phyloP scores from a whole-genome alignment of 2,797 vertebrate genomes.

The Cuculus canorus region DNA sequence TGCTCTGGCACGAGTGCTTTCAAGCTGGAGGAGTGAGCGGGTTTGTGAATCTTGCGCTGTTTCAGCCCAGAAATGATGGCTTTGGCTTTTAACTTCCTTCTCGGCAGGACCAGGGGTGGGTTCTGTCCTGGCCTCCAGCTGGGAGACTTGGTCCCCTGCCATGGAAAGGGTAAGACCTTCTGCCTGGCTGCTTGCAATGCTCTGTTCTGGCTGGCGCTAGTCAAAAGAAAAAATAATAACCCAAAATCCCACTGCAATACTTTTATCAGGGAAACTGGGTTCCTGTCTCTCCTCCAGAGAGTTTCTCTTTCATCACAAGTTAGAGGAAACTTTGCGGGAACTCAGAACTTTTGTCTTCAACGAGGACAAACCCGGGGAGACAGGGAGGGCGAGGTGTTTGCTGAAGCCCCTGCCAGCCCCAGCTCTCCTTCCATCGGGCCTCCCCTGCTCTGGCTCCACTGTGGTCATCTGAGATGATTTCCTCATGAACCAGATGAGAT shows the following conservation, averaged over 20 bases:
- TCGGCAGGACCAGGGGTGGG: not conserved
- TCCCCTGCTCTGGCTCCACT: rapidly evolving
- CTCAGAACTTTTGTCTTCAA: not conserved
- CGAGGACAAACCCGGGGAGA: not conserved
- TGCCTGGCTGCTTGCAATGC: not conserved
- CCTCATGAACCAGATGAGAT: not conserved
- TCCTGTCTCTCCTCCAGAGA: not conserved
- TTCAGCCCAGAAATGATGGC: not conserved
- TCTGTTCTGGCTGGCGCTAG: not conserved
- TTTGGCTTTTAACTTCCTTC: constrained; percentile 20
- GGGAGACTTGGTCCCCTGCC: constrained; percentile 5
- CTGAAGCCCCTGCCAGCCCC: not conserved
- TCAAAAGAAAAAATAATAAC: not conserved
- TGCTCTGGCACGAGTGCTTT: not conserved
- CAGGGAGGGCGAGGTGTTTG: not conserved
- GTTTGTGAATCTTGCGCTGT: not conserved
- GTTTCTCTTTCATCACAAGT: constrained; percentile 5
- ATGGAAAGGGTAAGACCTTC: constrained; percentile 25
- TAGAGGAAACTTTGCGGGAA: constrained; percentile 10
- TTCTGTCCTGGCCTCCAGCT: constrained; percentile 27
- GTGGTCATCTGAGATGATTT: not conserved
- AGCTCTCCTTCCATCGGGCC: not conserved
- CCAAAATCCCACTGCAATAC: not conserved
- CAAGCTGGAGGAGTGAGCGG: not conserved
- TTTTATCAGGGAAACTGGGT: constrained; percentile 19